These are phyloP conservation scores for Penaeus vannamei DNA, from an alignment of 1,140 invertebrate genomes.

Conservation along the genomic window DNA sequence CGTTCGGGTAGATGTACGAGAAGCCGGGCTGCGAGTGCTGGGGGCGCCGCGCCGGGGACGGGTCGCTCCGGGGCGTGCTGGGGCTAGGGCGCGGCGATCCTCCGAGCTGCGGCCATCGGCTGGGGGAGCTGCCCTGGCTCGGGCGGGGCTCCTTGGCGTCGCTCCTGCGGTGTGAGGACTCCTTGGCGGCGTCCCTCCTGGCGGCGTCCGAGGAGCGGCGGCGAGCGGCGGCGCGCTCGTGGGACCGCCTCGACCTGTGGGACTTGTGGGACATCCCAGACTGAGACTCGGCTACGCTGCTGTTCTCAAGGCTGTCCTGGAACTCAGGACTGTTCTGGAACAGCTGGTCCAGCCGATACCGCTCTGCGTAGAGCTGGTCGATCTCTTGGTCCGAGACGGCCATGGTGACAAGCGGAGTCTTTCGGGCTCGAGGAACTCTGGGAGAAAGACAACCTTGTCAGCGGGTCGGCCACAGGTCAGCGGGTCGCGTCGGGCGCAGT, in stretches of 20 bases:
- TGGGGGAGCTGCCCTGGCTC: background rate
- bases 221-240: background rate
- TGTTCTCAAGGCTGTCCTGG: slow-evolving; percentile 58
- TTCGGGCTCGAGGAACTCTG: slow-evolving; percentile 23
- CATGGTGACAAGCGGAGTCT: slow-evolving; percentile 31
- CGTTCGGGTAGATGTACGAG: slow-evolving; percentile 59
- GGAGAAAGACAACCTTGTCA: slow-evolving; percentile 46
- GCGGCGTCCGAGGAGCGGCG: background rate
- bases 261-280: slow-evolving; percentile 19
- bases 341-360: slow-evolving; percentile 41
- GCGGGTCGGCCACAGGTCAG: too few species aligned
- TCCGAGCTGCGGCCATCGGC: background rate
- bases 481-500: too few species aligned
- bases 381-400: slow-evolving; percentile 50
- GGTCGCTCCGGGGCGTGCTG: background rate
- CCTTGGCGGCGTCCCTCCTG: background rate
- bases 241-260: slow-evolving; percentile 19
- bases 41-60: slow-evolving; percentile 21
- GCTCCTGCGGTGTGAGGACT: background rate
- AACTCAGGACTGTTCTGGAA: slow-evolving; percentile 54
- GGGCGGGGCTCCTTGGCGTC: background rate
- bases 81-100: background rate
- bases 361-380: slow-evolving; percentile 54
- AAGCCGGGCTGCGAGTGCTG: slow-evolving; percentile 49
- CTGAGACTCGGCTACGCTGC: slow-evolving; percentile 36